A percentile compares a stretch with the other conserved stretches of the same genome.
Evolutionary conservation across 1,140 invertebrate species (phyloP).

Genomic region (Ptiloglossa arizonensis): DNA sequence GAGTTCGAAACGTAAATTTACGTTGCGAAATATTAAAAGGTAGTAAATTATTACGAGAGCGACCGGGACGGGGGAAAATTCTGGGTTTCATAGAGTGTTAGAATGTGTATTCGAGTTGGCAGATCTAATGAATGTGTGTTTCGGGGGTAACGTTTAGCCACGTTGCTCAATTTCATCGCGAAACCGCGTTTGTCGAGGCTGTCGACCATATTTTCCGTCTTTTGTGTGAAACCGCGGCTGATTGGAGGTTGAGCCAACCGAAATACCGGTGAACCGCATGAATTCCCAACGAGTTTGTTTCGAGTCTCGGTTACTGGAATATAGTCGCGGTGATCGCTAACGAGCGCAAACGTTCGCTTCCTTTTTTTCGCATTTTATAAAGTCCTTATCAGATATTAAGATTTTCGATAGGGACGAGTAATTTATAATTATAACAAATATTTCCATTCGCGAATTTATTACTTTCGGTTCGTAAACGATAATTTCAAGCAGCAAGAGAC

Average conservation of each 20-base stretch:
- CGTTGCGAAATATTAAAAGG: background rate
- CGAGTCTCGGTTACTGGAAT: too few species aligned
- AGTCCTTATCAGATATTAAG: too few species aligned
- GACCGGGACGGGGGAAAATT: background rate
- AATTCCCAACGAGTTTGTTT: too few species aligned
- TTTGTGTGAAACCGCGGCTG: background rate
- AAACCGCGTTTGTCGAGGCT: background rate
- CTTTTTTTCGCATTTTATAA: too few species aligned
- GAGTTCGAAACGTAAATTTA: background rate
- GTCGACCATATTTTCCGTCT: background rate
- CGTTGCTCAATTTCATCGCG: conserved; percentile 3
- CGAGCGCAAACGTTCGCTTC: too few species aligned
- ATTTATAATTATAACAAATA: too few species aligned
- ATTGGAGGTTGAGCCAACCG: background rate
- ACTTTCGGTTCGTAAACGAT: too few species aligned
- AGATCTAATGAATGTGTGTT: background rate
- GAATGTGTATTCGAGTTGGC: conserved; percentile 6
- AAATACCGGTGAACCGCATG: background rate
- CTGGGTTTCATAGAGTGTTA: background rate
- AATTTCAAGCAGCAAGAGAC: too few species aligned
- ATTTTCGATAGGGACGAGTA: too few species aligned
- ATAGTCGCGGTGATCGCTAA: too few species aligned
- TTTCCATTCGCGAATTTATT: too few species aligned
- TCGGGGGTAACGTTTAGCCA: background rate
- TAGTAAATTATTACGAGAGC: background rate